Conservation (phyloP, 2,797 vertebrate species). For the Coregonus ussuriensis region DNA sequence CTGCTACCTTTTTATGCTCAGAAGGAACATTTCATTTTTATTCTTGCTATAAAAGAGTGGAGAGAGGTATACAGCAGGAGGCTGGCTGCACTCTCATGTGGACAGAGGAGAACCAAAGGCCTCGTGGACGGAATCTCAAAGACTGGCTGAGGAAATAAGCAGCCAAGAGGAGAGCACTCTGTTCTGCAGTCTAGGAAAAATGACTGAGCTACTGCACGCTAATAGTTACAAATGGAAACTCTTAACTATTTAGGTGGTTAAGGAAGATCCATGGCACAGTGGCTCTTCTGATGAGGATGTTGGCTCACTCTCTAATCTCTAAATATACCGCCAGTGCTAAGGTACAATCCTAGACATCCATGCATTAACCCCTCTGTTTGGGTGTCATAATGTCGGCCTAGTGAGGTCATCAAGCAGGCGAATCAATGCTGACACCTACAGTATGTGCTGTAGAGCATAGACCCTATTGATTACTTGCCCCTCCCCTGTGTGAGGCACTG, state of each 20-base stretch:
- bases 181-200: not conserved
- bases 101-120: not conserved
- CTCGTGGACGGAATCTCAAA: not conserved
- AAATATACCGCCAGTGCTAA: not conserved
- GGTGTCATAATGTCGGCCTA: not conserved
- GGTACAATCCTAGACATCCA: not conserved
- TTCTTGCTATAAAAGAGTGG: not conserved
- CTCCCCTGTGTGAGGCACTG: not conserved
- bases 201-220: slow-evolving; percentile 21
- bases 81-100: not conserved
- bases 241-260: slow-evolving; percentile 31
- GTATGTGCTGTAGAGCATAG: not conserved
- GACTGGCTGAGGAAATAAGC: not conserved
- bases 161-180: not conserved
- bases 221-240: slow-evolving; percentile 50
- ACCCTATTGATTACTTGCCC: slow-evolving; percentile 15
- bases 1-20: not conserved
- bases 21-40: slow-evolving; percentile 4
- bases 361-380: not conserved
- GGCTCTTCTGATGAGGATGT: not conserved
- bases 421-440: not conserved
- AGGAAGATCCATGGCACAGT: slow-evolving; percentile 37
- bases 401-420: not conserved
- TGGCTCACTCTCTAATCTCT: not conserved
- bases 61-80: not conserved